Evolutionary conservation across 2,113 vertebrate species (phyloP).

Genomic region (Eulemur macaco): DNA sequence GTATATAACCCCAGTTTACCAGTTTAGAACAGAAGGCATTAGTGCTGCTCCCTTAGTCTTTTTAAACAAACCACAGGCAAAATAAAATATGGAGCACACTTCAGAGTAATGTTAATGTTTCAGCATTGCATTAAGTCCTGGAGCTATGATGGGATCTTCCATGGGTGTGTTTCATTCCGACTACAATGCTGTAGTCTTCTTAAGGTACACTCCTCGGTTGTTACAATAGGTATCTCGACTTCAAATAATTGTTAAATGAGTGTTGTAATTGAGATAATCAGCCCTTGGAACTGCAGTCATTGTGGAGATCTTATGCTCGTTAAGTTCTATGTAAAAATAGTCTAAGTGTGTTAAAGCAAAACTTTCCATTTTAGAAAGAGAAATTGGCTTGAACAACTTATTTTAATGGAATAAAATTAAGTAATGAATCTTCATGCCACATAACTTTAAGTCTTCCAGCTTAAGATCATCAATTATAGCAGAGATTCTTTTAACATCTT

Average conservation of each 20-base stretch:
- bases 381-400: constrained; percentile 39
- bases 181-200: background rate
- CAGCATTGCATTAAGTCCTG: background rate
- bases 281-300: background rate
- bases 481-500: background rate
- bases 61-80: background rate
- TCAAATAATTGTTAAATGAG: constrained; percentile 19
- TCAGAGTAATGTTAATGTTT: background rate
- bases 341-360: constrained; percentile 3
- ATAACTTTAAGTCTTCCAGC: background rate
- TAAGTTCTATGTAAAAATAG: constrained; percentile 5
- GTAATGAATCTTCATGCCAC: background rate
- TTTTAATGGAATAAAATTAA: constrained; percentile 40
- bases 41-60: background rate
- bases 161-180: background rate
- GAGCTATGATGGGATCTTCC: background rate
- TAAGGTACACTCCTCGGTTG: background rate
- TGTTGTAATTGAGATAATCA: constrained; percentile 12
- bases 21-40: background rate
- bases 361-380: constrained; percentile 1
- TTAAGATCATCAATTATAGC: constrained; percentile 5
- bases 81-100: background rate
- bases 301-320: background rate
- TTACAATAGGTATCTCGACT: background rate
- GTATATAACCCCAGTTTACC: background rate